Base-by-base conservation (phyloP, 2,113 vertebrate species). In the Narcine bancroftii region DNA sequence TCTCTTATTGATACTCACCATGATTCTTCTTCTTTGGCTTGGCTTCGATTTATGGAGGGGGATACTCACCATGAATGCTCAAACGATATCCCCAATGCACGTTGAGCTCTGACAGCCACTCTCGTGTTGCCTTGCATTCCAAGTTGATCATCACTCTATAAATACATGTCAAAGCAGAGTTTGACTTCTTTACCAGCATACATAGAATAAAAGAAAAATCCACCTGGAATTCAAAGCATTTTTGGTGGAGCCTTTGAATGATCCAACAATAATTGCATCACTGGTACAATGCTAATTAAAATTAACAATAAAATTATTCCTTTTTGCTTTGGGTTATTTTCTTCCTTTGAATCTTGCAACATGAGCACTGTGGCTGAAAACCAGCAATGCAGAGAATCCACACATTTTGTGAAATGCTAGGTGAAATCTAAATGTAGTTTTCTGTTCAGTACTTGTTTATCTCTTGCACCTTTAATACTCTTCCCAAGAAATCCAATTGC, bases 101-200 rank as follows among this genome's bases (percentile, higher is more conserved):
- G n/a, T 36, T 60, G 17, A 53, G 81, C 33, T 53, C 53, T 60
- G 33, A 36, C 29, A 36, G 53, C 56, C 81, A 87, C 7, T 60
- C 53, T 87, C 79, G 11, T 10, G 47, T 83, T n/a, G 79, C 79
- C 47, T 53, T 53, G 39, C 81, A 60, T 87, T 87, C 33, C 53
- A 60, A 36, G 81, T 63, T 60, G 81, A 60, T 87, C 81, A 87
- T n/a, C 81, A 21, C n/a, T 60, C 81, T 87, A 87, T 87, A 60
- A 85, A 85, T 85, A 85, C 33, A n/a, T 60, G 53, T 85, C 13
- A 87, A 13, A 2, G 33, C 5, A n/a, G 33, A 60, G 56, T 33
- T 87, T 60, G 79, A 83, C 33, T 53, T 11, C 15, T 24, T 21
- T 87, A 60, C 81, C 81, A 60, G 53, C 29, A 36, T 60, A 87